Percentiles rank a stretch among this genome's conserved stretches.
Conservation (phyloP, 2,113 vertebrate species). For the Piliocolobus tephrosceles region DNA sequence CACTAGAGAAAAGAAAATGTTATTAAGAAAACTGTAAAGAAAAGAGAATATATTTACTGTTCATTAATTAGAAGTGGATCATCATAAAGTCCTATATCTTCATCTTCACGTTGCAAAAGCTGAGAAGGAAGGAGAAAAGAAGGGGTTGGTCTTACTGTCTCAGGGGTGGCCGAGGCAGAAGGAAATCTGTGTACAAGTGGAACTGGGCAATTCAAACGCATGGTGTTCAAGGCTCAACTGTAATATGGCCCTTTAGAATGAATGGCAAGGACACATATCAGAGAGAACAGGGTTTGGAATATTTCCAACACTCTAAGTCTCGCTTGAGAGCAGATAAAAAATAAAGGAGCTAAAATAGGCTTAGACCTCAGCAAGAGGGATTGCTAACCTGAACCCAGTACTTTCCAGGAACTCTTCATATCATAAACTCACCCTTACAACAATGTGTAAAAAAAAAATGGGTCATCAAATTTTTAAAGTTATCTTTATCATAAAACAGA, state of each 20-base stretch:
- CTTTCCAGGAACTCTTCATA: background rate
- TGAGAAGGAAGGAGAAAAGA: background rate
- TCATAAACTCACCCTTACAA: background rate
- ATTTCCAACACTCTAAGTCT: background rate
- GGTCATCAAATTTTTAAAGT: background rate
- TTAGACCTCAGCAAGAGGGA: background rate
- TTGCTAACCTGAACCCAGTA: too few species aligned
- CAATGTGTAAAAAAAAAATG: background rate
- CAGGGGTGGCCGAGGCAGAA: background rate
- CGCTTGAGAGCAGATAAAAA: background rate
- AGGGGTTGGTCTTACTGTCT: background rate
- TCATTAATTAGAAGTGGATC: background rate
- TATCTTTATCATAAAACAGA: background rate
- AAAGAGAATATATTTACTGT: background rate
- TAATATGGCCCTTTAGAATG: background rate
- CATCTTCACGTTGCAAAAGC: background rate
- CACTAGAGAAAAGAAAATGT: background rate
- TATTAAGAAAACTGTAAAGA: background rate
- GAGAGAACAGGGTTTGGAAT: background rate
- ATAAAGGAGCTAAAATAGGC: background rate
- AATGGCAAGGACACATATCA: background rate
- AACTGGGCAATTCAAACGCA: background rate
- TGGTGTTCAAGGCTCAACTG: background rate
- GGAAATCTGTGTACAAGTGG: background rate
- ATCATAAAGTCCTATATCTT: background rate